Conservation (phyloP, 2,797 vertebrate genomes). For the Notamacropus eugenii region DNA sequence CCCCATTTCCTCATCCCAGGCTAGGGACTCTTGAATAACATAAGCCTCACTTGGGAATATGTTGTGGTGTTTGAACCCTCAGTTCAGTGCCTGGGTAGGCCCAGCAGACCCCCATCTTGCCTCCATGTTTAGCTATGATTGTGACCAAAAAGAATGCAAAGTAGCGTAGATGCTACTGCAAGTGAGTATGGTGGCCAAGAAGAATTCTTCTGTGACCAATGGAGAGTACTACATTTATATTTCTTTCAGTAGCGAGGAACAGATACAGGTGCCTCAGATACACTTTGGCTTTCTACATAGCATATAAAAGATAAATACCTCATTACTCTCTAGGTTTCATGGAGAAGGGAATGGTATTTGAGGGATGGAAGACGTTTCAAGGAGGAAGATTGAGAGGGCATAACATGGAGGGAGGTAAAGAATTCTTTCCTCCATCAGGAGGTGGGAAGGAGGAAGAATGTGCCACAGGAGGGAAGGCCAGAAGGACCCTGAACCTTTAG, state of each 20-base stretch:
- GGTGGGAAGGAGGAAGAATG: background rate
- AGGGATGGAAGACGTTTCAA: background rate
- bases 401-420: background rate
- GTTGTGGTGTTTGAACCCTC: background rate
- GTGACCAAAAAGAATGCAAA: background rate
- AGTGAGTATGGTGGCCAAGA: background rate
- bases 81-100: background rate
- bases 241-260: background rate
- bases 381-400: background rate
- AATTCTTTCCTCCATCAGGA: background rate
- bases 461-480: background rate
- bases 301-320: background rate
- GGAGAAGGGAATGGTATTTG: background rate
- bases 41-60: background rate
- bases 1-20: background rate
- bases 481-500: background rate
- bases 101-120: background rate
- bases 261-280: background rate
- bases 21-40: background rate
- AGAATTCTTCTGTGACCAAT: background rate
- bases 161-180: background rate
- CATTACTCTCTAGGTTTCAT: background rate
- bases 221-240: background rate
- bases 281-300: background rate
- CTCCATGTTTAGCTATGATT: background rate